Evolutionary conservation across 2,888 invertebrate species (phyloP).

Genomic region (Chrysina gloriosa): DNA sequence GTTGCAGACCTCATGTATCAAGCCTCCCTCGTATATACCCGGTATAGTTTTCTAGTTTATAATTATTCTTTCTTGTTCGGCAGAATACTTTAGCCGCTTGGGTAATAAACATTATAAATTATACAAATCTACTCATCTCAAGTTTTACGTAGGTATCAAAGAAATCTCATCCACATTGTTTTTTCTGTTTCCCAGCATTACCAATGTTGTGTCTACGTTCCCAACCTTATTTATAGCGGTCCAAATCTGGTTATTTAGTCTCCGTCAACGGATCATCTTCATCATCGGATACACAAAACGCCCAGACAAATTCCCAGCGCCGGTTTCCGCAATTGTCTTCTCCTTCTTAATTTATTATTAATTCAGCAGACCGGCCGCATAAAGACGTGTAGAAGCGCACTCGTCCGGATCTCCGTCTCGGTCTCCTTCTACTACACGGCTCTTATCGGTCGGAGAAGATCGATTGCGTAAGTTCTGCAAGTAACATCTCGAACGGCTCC

Average conservation of each 20-base stretch:
- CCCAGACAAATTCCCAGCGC: constrained; percentile 5
- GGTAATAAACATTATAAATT: too few relatives aligned
- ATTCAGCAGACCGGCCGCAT: not conserved
- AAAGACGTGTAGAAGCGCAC: constrained; percentile 4
- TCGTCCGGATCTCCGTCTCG: not conserved
- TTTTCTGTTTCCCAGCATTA: not conserved
- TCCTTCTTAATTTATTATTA: constrained; percentile 32
- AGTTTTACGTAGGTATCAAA: too few relatives aligned
- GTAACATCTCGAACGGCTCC: constrained; percentile 13
- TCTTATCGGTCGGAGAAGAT: constrained; percentile 13
- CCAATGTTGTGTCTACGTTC: not conserved
- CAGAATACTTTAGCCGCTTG: too few relatives aligned
- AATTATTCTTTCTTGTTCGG: too few relatives aligned
- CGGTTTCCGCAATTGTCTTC: constrained; percentile 1
- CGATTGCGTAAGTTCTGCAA: constrained; percentile 21
- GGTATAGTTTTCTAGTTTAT: too few relatives aligned
- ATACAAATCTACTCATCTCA: too few relatives aligned
- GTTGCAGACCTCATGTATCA: too few relatives aligned
- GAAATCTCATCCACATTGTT: not conserved
- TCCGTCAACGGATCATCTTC: constrained; percentile 17
- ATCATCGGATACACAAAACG: constrained; percentile 12
- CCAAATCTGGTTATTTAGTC: constrained; percentile 27
- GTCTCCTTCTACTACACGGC: too few relatives aligned
- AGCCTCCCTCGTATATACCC: too few relatives aligned
- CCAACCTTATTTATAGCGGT: constrained; percentile 1